A percentile compares a stretch with the other conserved stretches of the same genome.
phyloP scores from a whole-genome alignment of 2,113 vertebrate genomes.

The Abramis brama region DNA sequence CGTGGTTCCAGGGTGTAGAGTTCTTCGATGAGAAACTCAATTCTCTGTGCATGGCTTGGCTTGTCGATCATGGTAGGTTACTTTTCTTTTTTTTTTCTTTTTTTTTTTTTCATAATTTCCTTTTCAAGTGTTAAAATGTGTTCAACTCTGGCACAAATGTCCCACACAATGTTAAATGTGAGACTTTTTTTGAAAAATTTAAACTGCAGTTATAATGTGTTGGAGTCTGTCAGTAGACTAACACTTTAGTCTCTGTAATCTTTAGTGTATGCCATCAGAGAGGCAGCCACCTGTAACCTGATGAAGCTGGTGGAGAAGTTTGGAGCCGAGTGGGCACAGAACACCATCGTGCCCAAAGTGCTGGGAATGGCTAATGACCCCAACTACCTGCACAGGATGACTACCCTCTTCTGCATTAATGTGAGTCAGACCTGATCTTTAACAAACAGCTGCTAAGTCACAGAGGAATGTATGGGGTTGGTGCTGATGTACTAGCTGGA shows the following conservation, averaged over 20 bases:
- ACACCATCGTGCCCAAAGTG: conserved; percentile 89
- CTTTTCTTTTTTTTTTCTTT: not conserved
- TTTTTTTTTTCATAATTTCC: not conserved
- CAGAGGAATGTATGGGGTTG: not conserved
- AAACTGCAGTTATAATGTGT: not conserved
- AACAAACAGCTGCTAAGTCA: conserved; percentile 22
- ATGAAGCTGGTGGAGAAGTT: conserved; percentile 92
- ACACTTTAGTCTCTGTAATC: not conserved
- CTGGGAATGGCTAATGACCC: conserved; percentile 90
- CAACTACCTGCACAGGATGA: conserved; percentile 93
- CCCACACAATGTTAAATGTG: not conserved
- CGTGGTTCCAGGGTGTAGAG: conserved; percentile 83
- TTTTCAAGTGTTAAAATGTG: not conserved
- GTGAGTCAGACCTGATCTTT: conserved; percentile 71
- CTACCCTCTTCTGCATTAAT: conserved; percentile 91
- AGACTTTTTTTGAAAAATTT: too few relatives aligned
- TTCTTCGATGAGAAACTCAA: conserved; percentile 94
- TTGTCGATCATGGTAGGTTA: conserved; percentile 88
- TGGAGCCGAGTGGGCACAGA: conserved; percentile 90
- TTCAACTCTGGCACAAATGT: not conserved
- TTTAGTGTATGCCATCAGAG: conserved; percentile 65
- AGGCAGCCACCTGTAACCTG: conserved; percentile 77
- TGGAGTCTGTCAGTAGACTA: not conserved
- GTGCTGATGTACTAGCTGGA: not conserved
- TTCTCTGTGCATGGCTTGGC: conserved; percentile 93